Evolutionary conservation across 2,113 vertebrate genomes (phyloP), one percentile per base, ranked within the genome.

Genomic region (Coptodon bakossiorum): DNA sequence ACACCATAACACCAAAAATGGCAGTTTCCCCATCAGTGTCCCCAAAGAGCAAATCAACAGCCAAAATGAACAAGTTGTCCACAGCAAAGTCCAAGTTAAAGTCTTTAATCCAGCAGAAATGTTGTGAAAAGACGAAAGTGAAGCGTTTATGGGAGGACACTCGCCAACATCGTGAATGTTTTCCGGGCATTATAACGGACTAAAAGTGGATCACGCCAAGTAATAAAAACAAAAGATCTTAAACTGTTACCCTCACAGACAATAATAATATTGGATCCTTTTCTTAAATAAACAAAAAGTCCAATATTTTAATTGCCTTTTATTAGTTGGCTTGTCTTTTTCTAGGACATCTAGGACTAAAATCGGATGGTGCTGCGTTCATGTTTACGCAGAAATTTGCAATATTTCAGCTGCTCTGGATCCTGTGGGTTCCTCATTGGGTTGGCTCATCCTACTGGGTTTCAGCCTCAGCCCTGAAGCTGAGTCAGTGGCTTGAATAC

Each of bases 121-220:
- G 38, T 73, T 73, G 38, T 45, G 66, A 9, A 43, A 71, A 40
- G 66, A 71, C 2, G 6, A 40, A 4, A 24, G 5, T 4, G 38
- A 71, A 43, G n/a, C 3, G 0, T 73, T 73, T 43, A 6, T 45
- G 22, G 0, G n/a, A 27, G 38, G 38, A 73, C 40, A 16, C 22
- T 40, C 13, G 7, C 38, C 38, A 73, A 16, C 66, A 73, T 24
- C n/a, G 2, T 27, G 68, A 73, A 73, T 10, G 22, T 73, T 43
- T 73, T 73, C 68, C 27, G 38, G 38, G 3, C 36, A n/a, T 66
- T 66, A 66, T 24, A 24, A 40, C 2, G 7, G 2, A 45, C 22
- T 45, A 17, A 73, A 16, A 73, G n/a, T 43, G 66, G 66, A 43
- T 73, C 2, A 45, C 38, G 22, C 13, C 38, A 45, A 45, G 40